Percentiles rank a stretch among this genome's conserved stretches.
These are phyloP conservation scores for Apocheima hispidaria DNA, from an alignment of 2,888 invertebrate species.

Conservation along the genomic window DNA sequence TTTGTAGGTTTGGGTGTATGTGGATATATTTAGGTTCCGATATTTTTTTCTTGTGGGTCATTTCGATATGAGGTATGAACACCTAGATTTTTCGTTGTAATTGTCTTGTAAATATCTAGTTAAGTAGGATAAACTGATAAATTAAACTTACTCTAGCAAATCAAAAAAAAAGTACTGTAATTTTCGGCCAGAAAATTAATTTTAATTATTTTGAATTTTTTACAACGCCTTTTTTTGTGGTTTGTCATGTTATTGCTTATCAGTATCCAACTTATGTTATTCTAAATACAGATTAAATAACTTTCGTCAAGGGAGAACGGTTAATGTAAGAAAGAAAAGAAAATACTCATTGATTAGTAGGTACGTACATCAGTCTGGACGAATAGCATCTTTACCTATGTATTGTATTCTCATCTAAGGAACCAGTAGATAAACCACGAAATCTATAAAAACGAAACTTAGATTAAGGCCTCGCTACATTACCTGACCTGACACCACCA, in stretches of 20 bases:
- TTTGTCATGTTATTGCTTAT: too few relatives aligned
- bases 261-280: too few relatives aligned
- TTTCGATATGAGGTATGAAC: too few relatives aligned
- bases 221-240: too few relatives aligned
- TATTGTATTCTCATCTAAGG: neutral
- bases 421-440: neutral
- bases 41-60: too few relatives aligned
- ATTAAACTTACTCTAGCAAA: slow-evolving; percentile 22
- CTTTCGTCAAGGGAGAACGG: too few relatives aligned
- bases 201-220: neutral
- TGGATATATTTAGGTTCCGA: too few relatives aligned
- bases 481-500: too few relatives aligned
- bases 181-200: slow-evolving; percentile 47
- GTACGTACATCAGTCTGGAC: neutral
- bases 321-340: slow-evolving; percentile 10
- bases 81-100: too few relatives aligned
- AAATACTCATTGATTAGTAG: slow-evolving; percentile 23
- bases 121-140: slow-evolving; percentile 46
- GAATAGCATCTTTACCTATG: neutral
- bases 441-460: neutral
- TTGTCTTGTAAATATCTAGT: slow-evolving; percentile 23
- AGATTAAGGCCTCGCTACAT: neutral
- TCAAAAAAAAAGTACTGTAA: slow-evolving; percentile 45
- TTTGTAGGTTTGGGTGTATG: too few relatives aligned
- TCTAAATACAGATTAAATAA: too few relatives aligned